Base-by-base conservation (phyloP, 2,113 vertebrate genomes). In the Hepsetus odoe region DNA sequence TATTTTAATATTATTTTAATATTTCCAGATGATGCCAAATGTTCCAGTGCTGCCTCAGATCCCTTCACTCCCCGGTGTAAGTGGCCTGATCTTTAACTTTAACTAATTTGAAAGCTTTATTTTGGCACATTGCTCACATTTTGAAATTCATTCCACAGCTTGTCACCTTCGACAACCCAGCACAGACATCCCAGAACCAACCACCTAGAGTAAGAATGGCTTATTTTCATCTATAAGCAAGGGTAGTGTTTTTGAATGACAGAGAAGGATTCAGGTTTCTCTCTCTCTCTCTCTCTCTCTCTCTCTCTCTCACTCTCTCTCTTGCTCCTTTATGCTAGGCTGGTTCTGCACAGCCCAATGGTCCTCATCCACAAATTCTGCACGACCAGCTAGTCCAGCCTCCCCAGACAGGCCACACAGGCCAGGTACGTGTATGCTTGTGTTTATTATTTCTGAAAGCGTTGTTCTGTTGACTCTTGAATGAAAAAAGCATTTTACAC, bases 1-100 rank as follows among this genome's bases (percentile, higher is more conserved):
- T n/a, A n/a, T n/a, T n/a, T n/a, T n/a, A n/a, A n/a, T n/a, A n/a
- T n/a, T n/a, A n/a, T n/a, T n/a, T n/a, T n/a, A n/a, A n/a, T n/a
- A n/a, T 5, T 81, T 85, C 35, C 77, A 91, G 90, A 84, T 90
- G 55, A 44, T 90, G 5, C 84, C 87, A 82, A 87, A 87, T 79
- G 14, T 85, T 1, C 87, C 89, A 24, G 1, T 49, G 12, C 28
- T 64, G 61, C 61, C 61, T 10, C 87, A 86, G 0, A 75, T 92
- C 75, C 59, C 88, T 62, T 79, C 85, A 11, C 20, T 87, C 69
- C 77, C 84, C 75, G 87, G 90, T 38, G 89, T 88, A 14, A 87
- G 82, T 78, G 1, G 42, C 11, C 22, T 59, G 18, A 49, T 18
- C 53, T 68, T 46, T 38, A 53, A 5, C 12, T 14, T 10, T 61